A percentile compares a stretch with the other conserved stretches of the same genome.
Conservation (phyloP, 2,888 invertebrate species). For the Sesia apiformis region DNA sequence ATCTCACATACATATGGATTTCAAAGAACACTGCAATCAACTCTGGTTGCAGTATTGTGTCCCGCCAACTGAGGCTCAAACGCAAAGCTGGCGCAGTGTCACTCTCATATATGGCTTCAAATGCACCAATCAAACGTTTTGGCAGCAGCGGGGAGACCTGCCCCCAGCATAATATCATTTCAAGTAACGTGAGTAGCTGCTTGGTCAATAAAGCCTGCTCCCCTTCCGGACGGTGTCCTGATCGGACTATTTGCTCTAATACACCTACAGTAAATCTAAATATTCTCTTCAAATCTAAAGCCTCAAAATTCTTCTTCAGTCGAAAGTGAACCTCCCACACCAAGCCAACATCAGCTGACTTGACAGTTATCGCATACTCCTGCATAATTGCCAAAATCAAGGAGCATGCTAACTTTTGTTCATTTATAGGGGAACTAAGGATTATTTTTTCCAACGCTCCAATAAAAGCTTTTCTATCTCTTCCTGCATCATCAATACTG, state of each 20-base stretch:
- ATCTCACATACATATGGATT: conserved; percentile 86
- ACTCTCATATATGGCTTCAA: conserved; percentile 79
- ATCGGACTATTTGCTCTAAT: conserved; percentile 55
- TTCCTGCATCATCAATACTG: conserved; percentile 83
- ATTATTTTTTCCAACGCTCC: conserved; percentile 86
- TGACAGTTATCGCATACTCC: conserved; percentile 89
- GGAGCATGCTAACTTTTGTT: conserved; percentile 88
- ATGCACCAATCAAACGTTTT: conserved; percentile 80
- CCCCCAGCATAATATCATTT: conserved; percentile 87
- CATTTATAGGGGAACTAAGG: conserved; percentile 83
- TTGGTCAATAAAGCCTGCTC: conserved; percentile 75
- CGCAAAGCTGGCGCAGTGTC: conserved; percentile 79
- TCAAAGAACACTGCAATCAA: conserved; percentile 87
- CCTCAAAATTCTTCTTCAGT: conserved; percentile 90
- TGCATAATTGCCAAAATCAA: conserved; percentile 88
- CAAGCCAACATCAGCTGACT: conserved; percentile 89
- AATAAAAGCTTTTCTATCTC: conserved; percentile 79
- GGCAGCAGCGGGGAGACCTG: conserved; percentile 81
- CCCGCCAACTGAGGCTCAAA: conserved; percentile 80
- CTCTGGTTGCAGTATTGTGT: conserved; percentile 83
- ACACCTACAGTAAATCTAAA: conserved; percentile 74
- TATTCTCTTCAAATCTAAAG: conserved; percentile 84
- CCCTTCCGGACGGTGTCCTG: conserved; percentile 63
- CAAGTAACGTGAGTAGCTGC: conserved; percentile 83
- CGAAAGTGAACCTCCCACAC: conserved; percentile 91